Percentiles rank a stretch among this genome's conserved stretches.
These are phyloP conservation scores for Aulostomus chinensis DNA, from an alignment of 2,797 vertebrate species.

Conservation along the genomic window DNA sequence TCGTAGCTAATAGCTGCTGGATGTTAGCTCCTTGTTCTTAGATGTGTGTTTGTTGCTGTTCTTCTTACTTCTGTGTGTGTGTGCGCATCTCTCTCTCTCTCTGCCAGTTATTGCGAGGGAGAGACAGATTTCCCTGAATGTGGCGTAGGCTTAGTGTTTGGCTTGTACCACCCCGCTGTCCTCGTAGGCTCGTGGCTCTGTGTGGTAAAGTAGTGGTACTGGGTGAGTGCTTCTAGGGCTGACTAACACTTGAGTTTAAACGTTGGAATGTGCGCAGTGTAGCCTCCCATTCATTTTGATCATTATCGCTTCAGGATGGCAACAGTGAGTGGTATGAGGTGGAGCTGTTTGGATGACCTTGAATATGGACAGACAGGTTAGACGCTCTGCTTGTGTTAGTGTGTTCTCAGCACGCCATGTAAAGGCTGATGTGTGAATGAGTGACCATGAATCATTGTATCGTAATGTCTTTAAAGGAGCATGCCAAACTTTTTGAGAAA, in stretches of 20 bases:
- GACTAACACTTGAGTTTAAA: slow-evolving; percentile 63
- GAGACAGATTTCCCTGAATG: slow-evolving; percentile 53
- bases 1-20: slow-evolving; percentile 34
- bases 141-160: slow-evolving; percentile 49
- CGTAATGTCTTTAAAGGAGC: too few relatives aligned
- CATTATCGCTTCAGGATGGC: slow-evolving; percentile 80
- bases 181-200: slow-evolving; percentile 46
- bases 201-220: slow-evolving; percentile 49
- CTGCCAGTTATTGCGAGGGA: slow-evolving; percentile 35
- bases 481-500: too few relatives aligned
- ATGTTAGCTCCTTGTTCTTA: slow-evolving; percentile 29
- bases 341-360: slow-evolving; percentile 83
- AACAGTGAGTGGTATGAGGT: slow-evolving; percentile 80
- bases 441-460: slow-evolving; percentile 45
- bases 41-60: slow-evolving; percentile 38
- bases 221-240: slow-evolving; percentile 61
- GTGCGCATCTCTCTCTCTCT: slow-evolving; percentile 18
- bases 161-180: slow-evolving; percentile 38
- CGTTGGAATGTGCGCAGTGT: slow-evolving; percentile 56
- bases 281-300: slow-evolving; percentile 73
- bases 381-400: slow-evolving; percentile 77
- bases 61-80: not conserved
- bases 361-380: slow-evolving; percentile 83
- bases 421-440: slow-evolving; percentile 41
- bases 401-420: slow-evolving; percentile 60